These are phyloP conservation scores for Potamilus streckersoni DNA, from an alignment of 1,140 invertebrate genomes.

Conservation along the genomic window DNA sequence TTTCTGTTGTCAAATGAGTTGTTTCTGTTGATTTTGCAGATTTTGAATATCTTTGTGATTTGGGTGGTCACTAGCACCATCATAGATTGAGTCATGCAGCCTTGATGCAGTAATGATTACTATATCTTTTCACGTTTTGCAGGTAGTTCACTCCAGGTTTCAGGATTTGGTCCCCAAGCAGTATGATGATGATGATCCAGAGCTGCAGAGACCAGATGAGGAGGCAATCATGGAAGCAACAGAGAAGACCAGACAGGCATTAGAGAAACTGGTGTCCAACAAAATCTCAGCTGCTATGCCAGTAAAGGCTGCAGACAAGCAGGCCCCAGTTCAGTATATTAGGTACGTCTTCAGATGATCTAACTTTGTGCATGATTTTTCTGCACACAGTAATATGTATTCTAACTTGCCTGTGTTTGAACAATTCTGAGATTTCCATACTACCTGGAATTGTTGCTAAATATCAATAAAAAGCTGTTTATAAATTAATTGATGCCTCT, in stretches of 20 bases:
- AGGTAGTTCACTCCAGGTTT: slow-evolving; percentile 96
- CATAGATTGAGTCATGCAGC: not conserved
- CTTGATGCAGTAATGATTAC: not conserved
- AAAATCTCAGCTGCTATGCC: slow-evolving; percentile 88
- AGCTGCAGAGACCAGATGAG: slow-evolving; percentile 84
- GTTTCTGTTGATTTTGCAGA: no score
- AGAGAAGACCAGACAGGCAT: slow-evolving; percentile 65
- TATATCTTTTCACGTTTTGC: slow-evolving; percentile 34
- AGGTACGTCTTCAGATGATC: slow-evolving; percentile 42
- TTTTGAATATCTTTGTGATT: no score
- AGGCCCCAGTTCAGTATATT: slow-evolving; percentile 94
- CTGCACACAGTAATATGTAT: no score
- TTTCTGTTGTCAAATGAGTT: no score
- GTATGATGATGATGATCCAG: slow-evolving; percentile 89
- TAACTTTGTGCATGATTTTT: no score
- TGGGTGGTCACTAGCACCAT: no score
- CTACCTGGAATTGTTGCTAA: no score
- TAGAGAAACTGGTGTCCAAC: slow-evolving; percentile 64
- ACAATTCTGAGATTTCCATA: no score
- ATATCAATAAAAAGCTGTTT: no score
- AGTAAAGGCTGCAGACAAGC: slow-evolving; percentile 89
- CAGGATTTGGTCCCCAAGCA: slow-evolving; percentile 94
- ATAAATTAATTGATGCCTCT: no score
- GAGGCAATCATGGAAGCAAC: slow-evolving; percentile 81
- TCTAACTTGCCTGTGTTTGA: no score